Evolutionary conservation across 2,113 vertebrate species (phyloP).

Genomic region (Mionectes macconnelli): DNA sequence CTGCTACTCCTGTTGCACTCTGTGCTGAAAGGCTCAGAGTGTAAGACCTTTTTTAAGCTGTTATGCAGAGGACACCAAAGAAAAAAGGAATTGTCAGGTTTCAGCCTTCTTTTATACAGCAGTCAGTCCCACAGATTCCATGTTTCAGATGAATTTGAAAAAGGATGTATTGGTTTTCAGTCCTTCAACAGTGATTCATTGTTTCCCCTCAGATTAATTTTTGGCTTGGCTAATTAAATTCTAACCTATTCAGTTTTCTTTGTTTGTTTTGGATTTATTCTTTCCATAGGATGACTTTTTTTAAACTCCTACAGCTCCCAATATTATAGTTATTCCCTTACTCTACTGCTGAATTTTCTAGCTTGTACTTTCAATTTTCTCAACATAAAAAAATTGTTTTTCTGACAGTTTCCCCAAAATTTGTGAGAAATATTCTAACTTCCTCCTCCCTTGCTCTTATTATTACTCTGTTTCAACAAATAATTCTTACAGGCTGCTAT

Average conservation of each 20-base stretch:
- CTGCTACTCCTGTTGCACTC: accelerated
- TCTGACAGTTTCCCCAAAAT: not conserved
- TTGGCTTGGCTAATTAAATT: not conserved
- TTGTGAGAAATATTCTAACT: not conserved
- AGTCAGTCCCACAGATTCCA: not conserved
- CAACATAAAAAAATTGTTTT: not conserved
- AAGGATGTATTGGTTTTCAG: not conserved
- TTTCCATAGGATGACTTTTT: not conserved
- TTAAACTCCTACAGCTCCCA: not conserved
- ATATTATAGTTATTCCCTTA: not conserved
- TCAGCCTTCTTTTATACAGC: not conserved
- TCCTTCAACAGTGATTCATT: not conserved
- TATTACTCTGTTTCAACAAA: not conserved
- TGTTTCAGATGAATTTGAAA: not conserved
- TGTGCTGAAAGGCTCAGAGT: not conserved
- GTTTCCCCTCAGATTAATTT: not conserved
- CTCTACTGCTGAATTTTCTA: not conserved
- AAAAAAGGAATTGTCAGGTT: not conserved
- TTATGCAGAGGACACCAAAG: not conserved
- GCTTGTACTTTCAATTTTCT: not conserved
- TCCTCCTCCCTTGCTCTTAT: not conserved
- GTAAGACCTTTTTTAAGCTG: not conserved
- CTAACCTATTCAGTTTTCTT: not conserved
- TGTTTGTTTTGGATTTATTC: not conserved
- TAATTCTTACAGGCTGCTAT: not conserved